phyloP scores from a whole-genome alignment of 2,888 invertebrate species.

The Dendrolimus houi region DNA sequence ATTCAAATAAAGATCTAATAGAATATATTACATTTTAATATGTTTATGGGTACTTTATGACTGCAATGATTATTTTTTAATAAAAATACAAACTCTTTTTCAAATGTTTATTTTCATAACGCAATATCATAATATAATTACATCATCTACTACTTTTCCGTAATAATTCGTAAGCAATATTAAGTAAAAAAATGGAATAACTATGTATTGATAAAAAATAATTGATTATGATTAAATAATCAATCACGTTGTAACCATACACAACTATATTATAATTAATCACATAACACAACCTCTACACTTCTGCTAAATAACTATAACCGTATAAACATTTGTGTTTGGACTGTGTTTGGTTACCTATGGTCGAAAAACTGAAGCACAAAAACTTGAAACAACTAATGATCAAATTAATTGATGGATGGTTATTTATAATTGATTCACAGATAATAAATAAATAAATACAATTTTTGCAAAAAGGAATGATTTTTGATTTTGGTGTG shows the following conservation, averaged over 20 bases:
- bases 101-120: conserved; percentile 2
- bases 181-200: conserved; percentile 14
- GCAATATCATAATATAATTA: conserved; percentile 29
- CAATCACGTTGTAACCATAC: neutral
- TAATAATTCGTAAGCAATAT: neutral
- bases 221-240: neutral
- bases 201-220: conserved; percentile 5
- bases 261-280: conserved; percentile 9
- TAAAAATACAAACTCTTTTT: too few relatives aligned
- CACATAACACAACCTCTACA: conserved; percentile 9
- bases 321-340: neutral
- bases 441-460: too few relatives aligned
- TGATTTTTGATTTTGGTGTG: too few relatives aligned
- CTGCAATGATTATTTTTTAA: too few relatives aligned
- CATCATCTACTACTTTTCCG: conserved; percentile 18
- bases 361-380: conserved; percentile 3
- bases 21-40: too few relatives aligned
- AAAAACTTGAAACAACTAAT: neutral
- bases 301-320: conserved; percentile 10
- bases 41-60: too few relatives aligned
- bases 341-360: conserved; percentile 2
- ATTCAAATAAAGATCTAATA: too few relatives aligned
- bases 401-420: too few relatives aligned
- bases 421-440: too few relatives aligned
- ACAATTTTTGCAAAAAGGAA: too few relatives aligned